Base-by-base conservation (phyloP, 37 sponge, comb jelly and placozoan species). In the Hormiphora californensis region DNA sequence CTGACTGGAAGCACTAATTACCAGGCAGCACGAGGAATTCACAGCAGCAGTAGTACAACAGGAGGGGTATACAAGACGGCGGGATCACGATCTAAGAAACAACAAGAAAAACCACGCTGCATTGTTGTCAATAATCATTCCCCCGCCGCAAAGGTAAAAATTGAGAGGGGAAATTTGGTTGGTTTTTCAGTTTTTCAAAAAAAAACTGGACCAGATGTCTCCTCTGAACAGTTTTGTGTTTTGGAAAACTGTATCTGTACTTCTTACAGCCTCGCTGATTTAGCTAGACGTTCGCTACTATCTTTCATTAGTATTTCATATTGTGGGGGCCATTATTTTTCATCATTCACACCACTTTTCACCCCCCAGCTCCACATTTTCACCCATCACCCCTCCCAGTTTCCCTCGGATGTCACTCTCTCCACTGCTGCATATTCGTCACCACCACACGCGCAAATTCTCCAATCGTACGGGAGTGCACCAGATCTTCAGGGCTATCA, bases 401-500 rank as follows among this genome's bases (percentile, higher is more conserved):
- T 32, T 38, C 38, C 3, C 4, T 65, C 67, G 34, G 67, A 65
- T 34, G 67, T 65, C 21, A 65, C 67, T 3, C 67, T 65, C 3
- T 36, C 38, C 67, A 65, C 67, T 28, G 67, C 67, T 65, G 67
- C 31, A 15, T 65, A 65, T 65, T 19, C n/a, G 11, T 8, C 67
- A 19, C 67, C 67, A 5, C 67, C 67, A 15, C 3, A 65, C 37
- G 21, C 67, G 1, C 21, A 65, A 9, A 27, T 65, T 2, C 35
- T 19, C 67, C 67, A 65, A 28, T 34, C 67, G 3, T 65, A 65
- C 67, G n/a, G n/a, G n/a, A 65, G 67, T 17, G 15, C 67, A 0
- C 67, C 67, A 27, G 67, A 65, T 2, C 32, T 65, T 38, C 67
- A 65, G 67, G 67, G n/a, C n/a, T n/a, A n/a, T n/a, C n/a, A n/a